These are phyloP conservation scores for Chironomus striatipennis DNA, from an alignment of 1,140 invertebrate species.

Conservation along the genomic window DNA sequence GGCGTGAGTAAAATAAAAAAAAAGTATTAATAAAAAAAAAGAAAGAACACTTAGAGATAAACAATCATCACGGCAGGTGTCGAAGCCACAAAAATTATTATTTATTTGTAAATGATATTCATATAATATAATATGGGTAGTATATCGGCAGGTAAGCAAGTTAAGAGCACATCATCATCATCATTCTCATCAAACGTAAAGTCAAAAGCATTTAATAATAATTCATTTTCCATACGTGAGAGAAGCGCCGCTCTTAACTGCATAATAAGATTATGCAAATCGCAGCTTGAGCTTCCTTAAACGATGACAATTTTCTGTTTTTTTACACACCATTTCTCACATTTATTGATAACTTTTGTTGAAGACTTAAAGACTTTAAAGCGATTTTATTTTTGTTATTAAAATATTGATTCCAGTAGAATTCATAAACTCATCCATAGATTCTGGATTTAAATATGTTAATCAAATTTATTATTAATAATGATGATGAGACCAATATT, in stretches of 20 bases:
- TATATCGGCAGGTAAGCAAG: neutral
- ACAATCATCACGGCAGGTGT: constrained; percentile 6
- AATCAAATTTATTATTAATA: constrained; percentile 5
- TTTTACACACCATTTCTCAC: neutral
- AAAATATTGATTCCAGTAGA: too few species aligned
- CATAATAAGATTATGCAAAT: constrained; percentile 14
- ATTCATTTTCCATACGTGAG: constrained; percentile 1
- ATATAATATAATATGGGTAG: neutral
- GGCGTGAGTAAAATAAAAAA: constrained; percentile 3
- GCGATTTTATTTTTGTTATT: too few species aligned
- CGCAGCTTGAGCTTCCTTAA: constrained; percentile 11
- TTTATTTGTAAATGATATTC: constrained; percentile 12
- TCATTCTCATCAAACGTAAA: neutral
- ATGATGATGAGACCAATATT: neutral
- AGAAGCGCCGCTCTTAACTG: neutral
- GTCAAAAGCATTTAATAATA: neutral
- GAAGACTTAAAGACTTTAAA: too few species aligned
- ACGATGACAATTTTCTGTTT: neutral
- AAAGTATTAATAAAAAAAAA: neutral
- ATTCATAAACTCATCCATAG: neutral
- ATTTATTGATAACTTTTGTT: neutral
- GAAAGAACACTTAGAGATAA: constrained; percentile 13
- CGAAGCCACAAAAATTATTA: constrained; percentile 13
- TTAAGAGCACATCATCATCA: neutral
- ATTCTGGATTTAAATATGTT: neutral